A percentile compares a stretch with the other conserved stretches of the same genome.
Conservation (phyloP, 2,113 vertebrate species). For the Brachirus orientalis region DNA sequence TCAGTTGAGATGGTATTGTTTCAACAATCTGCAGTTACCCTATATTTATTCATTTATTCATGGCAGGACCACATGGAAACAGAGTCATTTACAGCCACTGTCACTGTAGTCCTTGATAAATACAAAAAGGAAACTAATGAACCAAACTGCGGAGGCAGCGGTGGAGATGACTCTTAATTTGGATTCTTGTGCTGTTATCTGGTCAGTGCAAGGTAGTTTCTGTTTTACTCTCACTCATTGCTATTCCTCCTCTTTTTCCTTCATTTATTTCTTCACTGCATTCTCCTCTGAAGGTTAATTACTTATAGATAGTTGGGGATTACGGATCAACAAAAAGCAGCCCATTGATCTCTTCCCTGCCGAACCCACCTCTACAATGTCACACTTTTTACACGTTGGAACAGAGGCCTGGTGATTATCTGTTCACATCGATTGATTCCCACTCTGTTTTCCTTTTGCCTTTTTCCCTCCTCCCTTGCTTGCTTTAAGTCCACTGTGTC, state of each 20-base stretch:
- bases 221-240: constrained; percentile 60
- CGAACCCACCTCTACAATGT: constrained; percentile 78
- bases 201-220: constrained; percentile 25
- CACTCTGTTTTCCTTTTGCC: constrained; percentile 51
- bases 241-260: constrained; percentile 69
- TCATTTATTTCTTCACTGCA: constrained; percentile 67
- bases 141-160: constrained; percentile 45
- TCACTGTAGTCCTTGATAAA: constrained; percentile 10
- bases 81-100: constrained; percentile 4
- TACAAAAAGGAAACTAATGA: constrained; percentile 45
- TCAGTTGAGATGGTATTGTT: not conserved
- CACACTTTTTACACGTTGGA: constrained; percentile 76
- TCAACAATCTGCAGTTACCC: constrained; percentile 6
- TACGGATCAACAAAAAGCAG: constrained; percentile 81
- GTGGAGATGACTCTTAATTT: constrained; percentile 43
- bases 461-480: constrained; percentile 2
- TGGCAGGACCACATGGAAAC: constrained; percentile 18
- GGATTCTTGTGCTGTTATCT: constrained; percentile 43
- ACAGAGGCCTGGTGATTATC: constrained; percentile 79
- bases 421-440: constrained; percentile 74
- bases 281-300: constrained; percentile 86
- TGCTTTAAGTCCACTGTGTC: constrained; percentile 32
- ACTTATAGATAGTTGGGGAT: constrained; percentile 87
- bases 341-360: constrained; percentile 82
- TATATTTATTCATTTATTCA: constrained; percentile 39